These are phyloP conservation scores for Eledone cirrhosa DNA, from an alignment of 2,888 invertebrate genomes.

Conservation along the genomic window DNA sequence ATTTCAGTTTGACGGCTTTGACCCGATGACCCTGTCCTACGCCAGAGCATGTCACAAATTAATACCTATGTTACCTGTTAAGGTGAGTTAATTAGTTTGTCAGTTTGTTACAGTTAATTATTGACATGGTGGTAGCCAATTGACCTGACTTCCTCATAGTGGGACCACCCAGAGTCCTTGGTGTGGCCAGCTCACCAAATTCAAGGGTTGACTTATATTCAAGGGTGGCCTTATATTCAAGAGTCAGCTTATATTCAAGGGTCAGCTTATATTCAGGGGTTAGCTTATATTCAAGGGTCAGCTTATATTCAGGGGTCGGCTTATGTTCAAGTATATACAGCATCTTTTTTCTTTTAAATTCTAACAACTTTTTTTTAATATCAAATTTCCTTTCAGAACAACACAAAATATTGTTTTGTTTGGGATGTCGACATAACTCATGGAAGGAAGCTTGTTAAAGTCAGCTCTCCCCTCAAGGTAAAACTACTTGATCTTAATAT, in stretches of 20 bases:
- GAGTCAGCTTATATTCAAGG: too few relatives aligned
- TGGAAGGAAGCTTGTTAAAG: constrained; percentile 73
- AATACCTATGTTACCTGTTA: constrained; percentile 62
- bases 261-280: too few relatives aligned
- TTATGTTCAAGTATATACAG: not conserved
- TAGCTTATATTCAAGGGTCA: too few relatives aligned
- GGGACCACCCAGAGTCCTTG: too few relatives aligned
- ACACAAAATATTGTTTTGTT: constrained; percentile 75
- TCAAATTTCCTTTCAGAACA: constrained; percentile 63
- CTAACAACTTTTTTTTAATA: not conserved
- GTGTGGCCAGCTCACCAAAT: too few relatives aligned
- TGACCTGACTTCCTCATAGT: too few relatives aligned
- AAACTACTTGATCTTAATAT: too few relatives aligned
- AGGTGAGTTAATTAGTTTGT: constrained; percentile 45
- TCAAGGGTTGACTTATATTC: too few relatives aligned
- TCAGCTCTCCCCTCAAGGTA: constrained; percentile 82
- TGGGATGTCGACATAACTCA: constrained; percentile 75
- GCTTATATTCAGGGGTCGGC: too few relatives aligned
- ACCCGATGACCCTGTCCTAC: constrained; percentile 61
- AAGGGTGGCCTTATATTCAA: too few relatives aligned
- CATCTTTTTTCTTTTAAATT: not conserved
- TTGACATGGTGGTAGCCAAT: too few relatives aligned
- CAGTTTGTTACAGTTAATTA: not conserved
- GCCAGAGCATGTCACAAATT: constrained; percentile 59
- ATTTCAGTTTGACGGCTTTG: constrained; percentile 64